A percentile compares a stretch with the other conserved stretches of the same genome.
phyloP scores from a whole-genome alignment of 1,140 invertebrate species.

The Probaryconus sp. region DNA sequence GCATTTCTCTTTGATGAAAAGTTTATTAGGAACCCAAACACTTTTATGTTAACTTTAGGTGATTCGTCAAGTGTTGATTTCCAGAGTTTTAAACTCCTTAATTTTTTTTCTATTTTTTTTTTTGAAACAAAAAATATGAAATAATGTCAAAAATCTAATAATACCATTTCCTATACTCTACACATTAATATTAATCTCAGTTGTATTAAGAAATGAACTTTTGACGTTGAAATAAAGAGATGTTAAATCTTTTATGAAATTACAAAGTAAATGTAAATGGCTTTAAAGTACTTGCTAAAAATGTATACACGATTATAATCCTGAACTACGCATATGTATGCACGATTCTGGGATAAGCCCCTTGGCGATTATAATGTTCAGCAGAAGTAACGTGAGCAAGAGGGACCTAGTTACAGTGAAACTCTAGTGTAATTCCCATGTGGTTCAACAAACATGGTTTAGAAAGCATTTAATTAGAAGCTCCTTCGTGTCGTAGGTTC shows the following conservation, averaged over 20 bases:
- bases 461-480: conserved; percentile 51
- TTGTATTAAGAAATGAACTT: no score
- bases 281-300: conserved; percentile 10
- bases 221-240: no score
- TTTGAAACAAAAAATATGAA: no score
- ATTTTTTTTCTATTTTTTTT: no score
- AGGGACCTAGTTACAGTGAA: conserved; percentile 43
- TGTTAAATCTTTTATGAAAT: conserved; percentile 5
- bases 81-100: no score
- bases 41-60: no score
- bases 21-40: no score
- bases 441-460: conserved; percentile 41
- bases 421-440: conserved; percentile 40
- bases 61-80: no score
- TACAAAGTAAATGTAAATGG: conserved; percentile 2
- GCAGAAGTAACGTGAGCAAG: conserved; percentile 33
- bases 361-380: conserved; percentile 44
- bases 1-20: no score
- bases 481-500: conserved; percentile 20
- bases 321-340: conserved; percentile 21
- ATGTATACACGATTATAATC: conserved; percentile 26
- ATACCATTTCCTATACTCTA: no score
- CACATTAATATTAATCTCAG: no score
- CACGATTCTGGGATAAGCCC: conserved; percentile 33
- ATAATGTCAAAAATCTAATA: no score